Conservation (phyloP, 1,140 invertebrate genomes). For the Sycobia sp. region DNA sequence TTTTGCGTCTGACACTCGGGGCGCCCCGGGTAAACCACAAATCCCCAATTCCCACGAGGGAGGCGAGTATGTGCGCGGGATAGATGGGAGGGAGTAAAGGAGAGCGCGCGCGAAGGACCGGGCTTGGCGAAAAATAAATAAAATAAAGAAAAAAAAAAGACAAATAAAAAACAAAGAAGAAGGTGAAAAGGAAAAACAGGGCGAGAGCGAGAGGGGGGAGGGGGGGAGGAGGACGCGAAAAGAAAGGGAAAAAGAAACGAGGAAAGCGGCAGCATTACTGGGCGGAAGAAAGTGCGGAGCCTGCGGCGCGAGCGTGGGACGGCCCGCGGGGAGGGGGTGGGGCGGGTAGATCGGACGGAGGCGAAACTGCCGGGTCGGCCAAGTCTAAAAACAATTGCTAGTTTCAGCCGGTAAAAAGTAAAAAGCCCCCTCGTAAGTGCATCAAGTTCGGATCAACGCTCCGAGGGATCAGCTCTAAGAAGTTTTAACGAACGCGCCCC, state of each 20-base stretch:
- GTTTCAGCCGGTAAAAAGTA: constrained; percentile 25
- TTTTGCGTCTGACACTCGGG: constrained; percentile 25
- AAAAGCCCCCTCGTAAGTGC: constrained; percentile 26
- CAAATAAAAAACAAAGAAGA: too few species aligned
- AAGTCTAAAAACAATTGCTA: constrained; percentile 29
- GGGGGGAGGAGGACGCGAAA: too few species aligned
- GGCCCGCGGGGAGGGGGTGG: background rate
- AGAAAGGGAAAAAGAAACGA: too few species aligned
- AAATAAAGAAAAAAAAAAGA: too few species aligned
- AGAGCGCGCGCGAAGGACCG: background rate
- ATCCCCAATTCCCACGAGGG: constrained; percentile 29
- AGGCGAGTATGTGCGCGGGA: background rate
- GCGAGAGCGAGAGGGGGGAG: too few species aligned
- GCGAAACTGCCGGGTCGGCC: background rate
- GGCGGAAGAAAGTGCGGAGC: too few species aligned
- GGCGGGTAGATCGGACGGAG: background rate
- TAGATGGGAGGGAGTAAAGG: background rate
- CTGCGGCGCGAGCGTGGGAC: background rate
- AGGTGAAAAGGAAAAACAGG: too few species aligned
- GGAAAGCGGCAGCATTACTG: too few species aligned
- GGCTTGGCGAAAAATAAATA: too few species aligned
- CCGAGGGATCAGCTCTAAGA: constrained; percentile 20
- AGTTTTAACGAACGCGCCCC: constrained; percentile 26
- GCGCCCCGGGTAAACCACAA: constrained; percentile 15
- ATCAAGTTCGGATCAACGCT: constrained; percentile 19